phyloP scores from a whole-genome alignment of 92 coral and sea anemone genomes.

The Micromussa lordhowensis region DNA sequence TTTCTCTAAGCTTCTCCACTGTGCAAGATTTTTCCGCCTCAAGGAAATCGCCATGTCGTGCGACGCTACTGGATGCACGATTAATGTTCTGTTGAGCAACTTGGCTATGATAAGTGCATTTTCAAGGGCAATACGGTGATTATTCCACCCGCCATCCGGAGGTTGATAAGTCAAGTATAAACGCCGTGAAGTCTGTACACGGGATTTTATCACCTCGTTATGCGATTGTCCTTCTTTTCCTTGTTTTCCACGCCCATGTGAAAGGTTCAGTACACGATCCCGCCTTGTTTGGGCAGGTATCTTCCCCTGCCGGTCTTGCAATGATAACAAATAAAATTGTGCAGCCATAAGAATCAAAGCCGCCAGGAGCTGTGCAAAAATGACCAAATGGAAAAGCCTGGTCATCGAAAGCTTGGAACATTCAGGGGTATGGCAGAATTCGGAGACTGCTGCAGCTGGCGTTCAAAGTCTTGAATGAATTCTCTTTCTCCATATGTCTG shows the following conservation, averaged over 20 bases:
- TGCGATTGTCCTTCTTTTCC: constrained; percentile 25
- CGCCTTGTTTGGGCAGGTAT: neutral
- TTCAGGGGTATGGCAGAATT: neutral
- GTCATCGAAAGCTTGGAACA: constrained; percentile 22
- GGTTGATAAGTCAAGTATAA: constrained; percentile 62
- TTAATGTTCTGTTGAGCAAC: constrained; percentile 56
- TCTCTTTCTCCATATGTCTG: constrained; percentile 10
- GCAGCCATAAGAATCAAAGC: constrained; percentile 27
- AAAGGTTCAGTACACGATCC: neutral
- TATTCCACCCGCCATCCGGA: constrained; percentile 73
- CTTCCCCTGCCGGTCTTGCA: neutral
- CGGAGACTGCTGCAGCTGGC: neutral
- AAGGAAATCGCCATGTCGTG: constrained; percentile 39
- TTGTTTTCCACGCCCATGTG: constrained; percentile 13
- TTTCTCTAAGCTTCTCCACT: constrained; percentile 48
- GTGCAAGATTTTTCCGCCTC: constrained; percentile 35
- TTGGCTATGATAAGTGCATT: constrained; percentile 58
- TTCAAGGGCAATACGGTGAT: constrained; percentile 63
- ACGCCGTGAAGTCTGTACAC: constrained; percentile 40
- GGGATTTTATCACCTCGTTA: constrained; percentile 50
- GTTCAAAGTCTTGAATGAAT: neutral
- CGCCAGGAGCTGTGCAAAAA: constrained; percentile 20
- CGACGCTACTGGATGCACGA: constrained; percentile 59
- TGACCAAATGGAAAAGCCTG: constrained; percentile 18
- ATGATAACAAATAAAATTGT: constrained; percentile 30